phyloP scores from a whole-genome alignment of 2,888 invertebrate species.

The Sialis lutaria region DNA sequence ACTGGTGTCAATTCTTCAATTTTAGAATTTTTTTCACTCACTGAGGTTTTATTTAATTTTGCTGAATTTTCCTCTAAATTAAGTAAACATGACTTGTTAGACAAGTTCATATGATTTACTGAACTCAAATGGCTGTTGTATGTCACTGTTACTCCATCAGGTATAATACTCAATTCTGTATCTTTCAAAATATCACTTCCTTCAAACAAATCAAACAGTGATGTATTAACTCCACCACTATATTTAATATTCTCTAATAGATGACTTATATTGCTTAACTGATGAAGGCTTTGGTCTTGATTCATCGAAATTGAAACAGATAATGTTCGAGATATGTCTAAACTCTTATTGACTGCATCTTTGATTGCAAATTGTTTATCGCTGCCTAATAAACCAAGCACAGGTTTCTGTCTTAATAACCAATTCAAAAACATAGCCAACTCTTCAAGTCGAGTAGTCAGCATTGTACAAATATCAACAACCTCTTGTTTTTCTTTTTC shows the following conservation, averaged over 20 bases:
- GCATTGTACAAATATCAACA: constrained; percentile 26
- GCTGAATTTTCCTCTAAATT: constrained; percentile 9
- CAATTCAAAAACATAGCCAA: constrained; percentile 46
- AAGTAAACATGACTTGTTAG: constrained; percentile 6
- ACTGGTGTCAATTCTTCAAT: constrained; percentile 1
- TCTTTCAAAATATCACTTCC: constrained; percentile 22
- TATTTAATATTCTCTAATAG: constrained; percentile 21
- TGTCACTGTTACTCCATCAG: constrained; percentile 19
- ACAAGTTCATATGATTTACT: constrained; percentile 1
- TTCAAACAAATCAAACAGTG: constrained; percentile 17
- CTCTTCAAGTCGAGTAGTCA: constrained; percentile 44
- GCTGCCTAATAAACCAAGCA: constrained; percentile 31
- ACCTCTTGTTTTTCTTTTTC: constrained; percentile 24
- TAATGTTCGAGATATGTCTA: constrained; percentile 33
- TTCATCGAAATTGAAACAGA: constrained; percentile 25
- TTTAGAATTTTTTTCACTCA: constrained; percentile 9
- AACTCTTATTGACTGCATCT: constrained; percentile 33
- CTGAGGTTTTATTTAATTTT: constrained; percentile 10
- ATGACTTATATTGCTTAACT: constrained; percentile 29
- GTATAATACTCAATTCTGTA: constrained; percentile 16
- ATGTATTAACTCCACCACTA: background rate
- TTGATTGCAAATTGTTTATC: constrained; percentile 32
- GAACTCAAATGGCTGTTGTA: constrained; percentile 19
- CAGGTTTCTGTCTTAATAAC: constrained; percentile 39
- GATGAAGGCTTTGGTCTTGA: constrained; percentile 28